Conservation (phyloP, 2,797 vertebrate genomes). For the Argya squamiceps region DNA sequence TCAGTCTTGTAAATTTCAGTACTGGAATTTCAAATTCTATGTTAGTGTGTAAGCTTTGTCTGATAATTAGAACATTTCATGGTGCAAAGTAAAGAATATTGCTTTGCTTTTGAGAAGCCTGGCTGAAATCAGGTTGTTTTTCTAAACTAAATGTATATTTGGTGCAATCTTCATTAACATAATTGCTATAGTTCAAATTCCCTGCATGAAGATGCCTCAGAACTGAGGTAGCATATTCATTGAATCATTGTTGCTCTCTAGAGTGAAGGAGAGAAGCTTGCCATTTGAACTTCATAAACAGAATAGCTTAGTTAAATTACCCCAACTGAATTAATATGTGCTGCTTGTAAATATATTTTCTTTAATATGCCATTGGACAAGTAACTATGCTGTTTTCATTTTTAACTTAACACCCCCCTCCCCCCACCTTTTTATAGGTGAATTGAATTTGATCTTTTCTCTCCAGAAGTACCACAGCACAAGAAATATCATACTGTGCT, state of each 20-base stretch:
- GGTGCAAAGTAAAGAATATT: constrained; percentile 23
- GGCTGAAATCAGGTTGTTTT: constrained; percentile 20
- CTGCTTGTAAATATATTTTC: not conserved
- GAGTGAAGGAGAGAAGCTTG: not conserved
- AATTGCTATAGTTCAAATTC: constrained; percentile 20
- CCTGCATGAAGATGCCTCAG: not conserved
- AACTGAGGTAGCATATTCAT: not conserved
- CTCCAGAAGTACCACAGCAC: not conserved
- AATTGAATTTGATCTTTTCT: not conserved
- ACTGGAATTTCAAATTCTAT: constrained; percentile 23
- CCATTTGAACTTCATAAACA: constrained; percentile 11
- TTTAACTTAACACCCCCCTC: not conserved
- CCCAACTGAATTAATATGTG: not conserved
- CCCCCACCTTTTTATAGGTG: not conserved
- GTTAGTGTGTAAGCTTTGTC: not conserved
- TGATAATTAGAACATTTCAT: constrained; percentile 30
- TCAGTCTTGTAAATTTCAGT: constrained; percentile 38
- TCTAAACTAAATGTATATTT: constrained; percentile 25
- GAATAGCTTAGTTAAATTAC: constrained; percentile 2
- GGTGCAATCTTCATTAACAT: constrained; percentile 24
- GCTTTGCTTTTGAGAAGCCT: constrained; percentile 52
- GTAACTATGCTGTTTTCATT: not conserved
- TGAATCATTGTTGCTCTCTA: constrained; percentile 5
- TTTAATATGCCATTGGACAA: not conserved
- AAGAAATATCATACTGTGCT: not conserved